Evolutionary conservation across 2,888 invertebrate genomes (phyloP).

Genomic region (Brenthis daphne): DNA sequence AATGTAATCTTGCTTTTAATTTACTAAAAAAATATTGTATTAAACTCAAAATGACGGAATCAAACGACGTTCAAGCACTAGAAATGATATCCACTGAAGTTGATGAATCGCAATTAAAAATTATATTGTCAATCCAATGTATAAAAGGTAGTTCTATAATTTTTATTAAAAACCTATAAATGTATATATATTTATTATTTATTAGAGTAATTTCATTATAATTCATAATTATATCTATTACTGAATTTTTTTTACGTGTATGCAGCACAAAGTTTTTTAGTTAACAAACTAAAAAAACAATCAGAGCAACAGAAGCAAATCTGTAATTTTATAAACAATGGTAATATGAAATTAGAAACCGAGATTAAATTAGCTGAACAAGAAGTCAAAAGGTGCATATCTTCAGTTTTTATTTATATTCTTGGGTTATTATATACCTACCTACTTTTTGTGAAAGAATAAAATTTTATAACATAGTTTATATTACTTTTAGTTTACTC

Average conservation of each 20-base stretch:
- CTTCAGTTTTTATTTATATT: conserved; percentile 5
- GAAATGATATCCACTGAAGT: conserved; percentile 60
- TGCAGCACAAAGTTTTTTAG: conserved; percentile 62
- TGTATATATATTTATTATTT: no score
- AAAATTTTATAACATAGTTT: neutral
- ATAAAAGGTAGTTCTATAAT: conserved; percentile 58
- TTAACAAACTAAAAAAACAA: conserved; percentile 60
- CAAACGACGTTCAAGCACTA: conserved; percentile 56
- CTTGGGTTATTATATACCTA: neutral
- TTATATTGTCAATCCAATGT: conserved; percentile 60
- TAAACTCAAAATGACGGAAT: conserved; percentile 52
- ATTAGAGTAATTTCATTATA: neutral
- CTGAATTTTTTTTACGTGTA: neutral
- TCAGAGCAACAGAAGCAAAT: conserved; percentile 55
- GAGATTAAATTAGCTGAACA: conserved; percentile 65
- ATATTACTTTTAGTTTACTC: conserved; percentile 52
- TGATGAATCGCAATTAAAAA: conserved; percentile 60
- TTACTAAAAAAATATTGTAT: conserved; percentile 2
- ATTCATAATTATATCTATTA: neutral
- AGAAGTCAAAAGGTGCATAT: conserved; percentile 58
- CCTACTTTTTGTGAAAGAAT: no score
- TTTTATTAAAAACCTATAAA: no score
- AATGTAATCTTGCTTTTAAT: neutral
- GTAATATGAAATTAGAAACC: conserved; percentile 59
- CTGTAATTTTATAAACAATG: conserved; percentile 53